These are phyloP conservation scores for Glyptemys insculpta DNA, from an alignment of 2,797 vertebrate genomes.

Conservation along the genomic window DNA sequence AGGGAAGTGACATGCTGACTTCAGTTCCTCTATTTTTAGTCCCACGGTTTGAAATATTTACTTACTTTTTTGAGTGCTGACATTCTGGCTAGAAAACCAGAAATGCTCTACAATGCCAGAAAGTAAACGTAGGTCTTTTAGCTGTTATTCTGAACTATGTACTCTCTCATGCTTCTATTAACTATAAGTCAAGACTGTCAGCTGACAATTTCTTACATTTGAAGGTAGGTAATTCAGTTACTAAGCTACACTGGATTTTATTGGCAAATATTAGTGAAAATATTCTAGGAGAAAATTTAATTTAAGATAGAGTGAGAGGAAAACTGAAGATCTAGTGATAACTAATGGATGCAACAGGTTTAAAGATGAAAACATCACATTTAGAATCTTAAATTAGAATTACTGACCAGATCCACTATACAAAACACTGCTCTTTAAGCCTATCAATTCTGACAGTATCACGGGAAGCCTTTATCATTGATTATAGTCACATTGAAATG, in stretches of 20 bases:
- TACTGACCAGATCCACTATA: not conserved
- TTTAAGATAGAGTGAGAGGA: not conserved
- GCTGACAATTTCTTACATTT: not conserved
- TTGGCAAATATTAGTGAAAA: not conserved
- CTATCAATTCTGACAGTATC: not conserved
- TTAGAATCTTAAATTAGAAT: not conserved
- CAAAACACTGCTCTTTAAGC: conserved; percentile 24
- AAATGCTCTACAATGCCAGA: not conserved
- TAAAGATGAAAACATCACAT: not conserved
- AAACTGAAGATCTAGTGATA: not conserved
- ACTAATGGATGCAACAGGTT: not conserved
- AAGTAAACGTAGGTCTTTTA: not conserved
- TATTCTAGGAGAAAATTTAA: not conserved
- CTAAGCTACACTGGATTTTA: not conserved
- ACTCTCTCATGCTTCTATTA: not conserved
- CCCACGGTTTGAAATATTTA: not conserved
- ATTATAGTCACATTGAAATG: not conserved
- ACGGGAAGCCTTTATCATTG: not conserved
- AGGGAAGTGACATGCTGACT: not conserved
- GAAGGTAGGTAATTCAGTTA: not conserved
- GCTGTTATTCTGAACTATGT: not conserved
- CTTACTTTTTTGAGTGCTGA: not conserved
- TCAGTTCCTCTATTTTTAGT: not conserved
- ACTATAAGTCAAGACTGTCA: not conserved
- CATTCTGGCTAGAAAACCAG: not conserved